Conservation (phyloP, 2,113 vertebrate species). For the Cheirogaleus medius region DNA sequence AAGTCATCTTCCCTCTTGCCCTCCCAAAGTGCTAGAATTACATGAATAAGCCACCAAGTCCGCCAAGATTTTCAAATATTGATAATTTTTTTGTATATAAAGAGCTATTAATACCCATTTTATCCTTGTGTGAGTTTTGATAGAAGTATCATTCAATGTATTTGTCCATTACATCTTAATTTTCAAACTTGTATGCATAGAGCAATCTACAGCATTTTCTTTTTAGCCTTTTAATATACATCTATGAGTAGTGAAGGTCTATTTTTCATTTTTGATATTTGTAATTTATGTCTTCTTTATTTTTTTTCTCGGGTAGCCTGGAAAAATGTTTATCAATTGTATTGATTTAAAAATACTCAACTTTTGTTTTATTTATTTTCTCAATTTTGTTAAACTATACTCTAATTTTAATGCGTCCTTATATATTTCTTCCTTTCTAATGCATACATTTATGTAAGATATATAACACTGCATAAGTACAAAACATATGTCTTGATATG, state of each 20-base stretch:
- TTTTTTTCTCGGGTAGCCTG: background rate
- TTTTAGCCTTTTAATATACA: background rate
- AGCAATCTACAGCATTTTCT: background rate
- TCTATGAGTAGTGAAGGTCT: background rate
- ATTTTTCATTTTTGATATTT: background rate
- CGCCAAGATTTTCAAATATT: background rate
- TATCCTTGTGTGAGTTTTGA: background rate
- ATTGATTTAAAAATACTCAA: background rate
- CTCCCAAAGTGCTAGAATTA: too few relatives aligned
- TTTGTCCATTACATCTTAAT: background rate
- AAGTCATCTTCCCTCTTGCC: too few relatives aligned
- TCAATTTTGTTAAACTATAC: background rate
- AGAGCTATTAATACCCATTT: background rate
- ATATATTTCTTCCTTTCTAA: background rate
- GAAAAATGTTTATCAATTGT: background rate
- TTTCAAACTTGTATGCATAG: background rate
- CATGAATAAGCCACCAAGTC: too few relatives aligned
- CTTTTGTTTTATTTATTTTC: background rate
- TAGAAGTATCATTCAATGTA: background rate
- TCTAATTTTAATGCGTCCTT: background rate
- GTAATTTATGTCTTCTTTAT: background rate
- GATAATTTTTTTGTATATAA: background rate
- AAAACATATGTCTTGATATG: background rate
- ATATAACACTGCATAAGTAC: background rate
- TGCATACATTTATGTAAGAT: background rate